These are phyloP conservation scores for Alca torda DNA, from an alignment of 2,797 vertebrate genomes.

Conservation along the genomic window DNA sequence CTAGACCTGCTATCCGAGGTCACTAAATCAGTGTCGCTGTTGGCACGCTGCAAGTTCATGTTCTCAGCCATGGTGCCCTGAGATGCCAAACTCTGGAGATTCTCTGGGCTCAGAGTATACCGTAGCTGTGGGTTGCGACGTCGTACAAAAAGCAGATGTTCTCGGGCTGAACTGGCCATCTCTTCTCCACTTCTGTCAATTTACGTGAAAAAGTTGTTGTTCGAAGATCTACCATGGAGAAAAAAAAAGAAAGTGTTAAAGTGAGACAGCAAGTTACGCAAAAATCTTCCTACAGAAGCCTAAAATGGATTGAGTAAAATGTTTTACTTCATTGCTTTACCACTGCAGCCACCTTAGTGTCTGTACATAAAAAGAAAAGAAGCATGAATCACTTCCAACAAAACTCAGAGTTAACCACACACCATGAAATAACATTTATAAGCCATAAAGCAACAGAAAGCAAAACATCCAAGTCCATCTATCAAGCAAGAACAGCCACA, in stretches of 20 bases:
- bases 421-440: neutral
- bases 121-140: constrained; percentile 91
- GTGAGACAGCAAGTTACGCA: neutral
- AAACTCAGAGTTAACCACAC: neutral
- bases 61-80: constrained; percentile 81
- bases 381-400: neutral
- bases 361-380: neutral
- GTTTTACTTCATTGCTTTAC: neutral
- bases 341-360: neutral
- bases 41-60: constrained; percentile 88
- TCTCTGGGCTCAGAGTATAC: constrained; percentile 94
- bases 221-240: constrained; percentile 52
- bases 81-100: constrained; percentile 89
- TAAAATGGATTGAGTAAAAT: neutral
- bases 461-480: neutral
- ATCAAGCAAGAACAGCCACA: neutral
- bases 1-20: constrained; percentile 95
- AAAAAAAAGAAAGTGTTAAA: neutral
- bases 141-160: constrained; percentile 88
- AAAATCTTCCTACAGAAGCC: neutral
- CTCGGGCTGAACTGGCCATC: constrained; percentile 86
- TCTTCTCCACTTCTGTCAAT: neutral
- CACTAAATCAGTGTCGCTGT: constrained; percentile 96
- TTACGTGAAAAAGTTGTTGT: constrained; percentile 42
- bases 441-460: neutral